These are phyloP conservation scores for Ophion slaviceki DNA, from an alignment of 2,888 invertebrate species.

Conservation along the genomic window DNA sequence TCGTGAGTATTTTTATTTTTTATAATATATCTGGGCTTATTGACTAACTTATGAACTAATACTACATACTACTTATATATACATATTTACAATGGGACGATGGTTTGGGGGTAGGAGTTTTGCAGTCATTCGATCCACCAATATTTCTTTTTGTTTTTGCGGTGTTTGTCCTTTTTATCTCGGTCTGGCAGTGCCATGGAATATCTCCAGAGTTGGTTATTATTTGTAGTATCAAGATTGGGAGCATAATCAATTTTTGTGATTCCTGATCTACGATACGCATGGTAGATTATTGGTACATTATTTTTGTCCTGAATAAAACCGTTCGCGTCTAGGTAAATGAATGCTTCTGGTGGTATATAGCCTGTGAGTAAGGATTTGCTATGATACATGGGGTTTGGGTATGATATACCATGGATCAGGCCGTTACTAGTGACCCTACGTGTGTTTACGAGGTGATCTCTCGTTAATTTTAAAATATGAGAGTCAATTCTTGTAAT, in stretches of 20 bases:
- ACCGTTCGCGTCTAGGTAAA: slow-evolving; percentile 19
- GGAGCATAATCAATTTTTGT: slow-evolving; percentile 22
- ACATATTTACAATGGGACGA: no score
- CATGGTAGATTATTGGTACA: slow-evolving; percentile 57
- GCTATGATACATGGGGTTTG: neutral
- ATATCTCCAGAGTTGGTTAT: neutral
- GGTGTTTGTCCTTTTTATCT: slow-evolving; percentile 18
- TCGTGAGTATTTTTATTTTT: neutral
- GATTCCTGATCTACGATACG: slow-evolving; percentile 15
- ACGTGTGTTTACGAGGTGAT: slow-evolving; percentile 39
- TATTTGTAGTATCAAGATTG: neutral
- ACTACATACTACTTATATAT: neutral
- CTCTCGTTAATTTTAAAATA: slow-evolving; percentile 48
- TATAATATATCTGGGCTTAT: neutral
- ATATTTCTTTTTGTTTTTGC: slow-evolving; percentile 28
- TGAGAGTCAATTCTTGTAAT: slow-evolving; percentile 53
- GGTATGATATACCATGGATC: neutral
- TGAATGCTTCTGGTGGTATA: slow-evolving; percentile 50
- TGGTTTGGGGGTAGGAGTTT: no score
- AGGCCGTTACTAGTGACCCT: slow-evolving; percentile 2
- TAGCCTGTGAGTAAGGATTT: slow-evolving; percentile 23
- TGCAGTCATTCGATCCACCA: slow-evolving; percentile 20
- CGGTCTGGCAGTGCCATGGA: slow-evolving; percentile 29
- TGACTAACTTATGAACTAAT: neutral
- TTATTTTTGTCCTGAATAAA: slow-evolving; percentile 52